These are phyloP conservation scores for Drosophila equinoxialis DNA, from an alignment of 1,140 invertebrate species.

Conservation along the genomic window DNA sequence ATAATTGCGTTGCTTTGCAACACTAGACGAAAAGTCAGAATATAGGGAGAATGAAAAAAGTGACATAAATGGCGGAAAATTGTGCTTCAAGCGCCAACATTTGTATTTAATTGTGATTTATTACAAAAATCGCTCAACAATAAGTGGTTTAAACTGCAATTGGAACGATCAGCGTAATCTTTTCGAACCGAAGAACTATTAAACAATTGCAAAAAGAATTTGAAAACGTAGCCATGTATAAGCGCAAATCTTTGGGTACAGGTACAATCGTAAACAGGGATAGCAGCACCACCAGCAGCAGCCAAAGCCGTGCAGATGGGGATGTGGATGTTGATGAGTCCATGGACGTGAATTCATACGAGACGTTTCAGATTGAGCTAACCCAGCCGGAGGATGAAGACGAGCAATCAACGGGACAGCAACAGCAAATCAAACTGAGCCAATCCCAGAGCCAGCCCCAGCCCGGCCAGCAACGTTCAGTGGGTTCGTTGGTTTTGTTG, in stretches of 20 bases:
- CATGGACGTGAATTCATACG: slow-evolving; percentile 35
- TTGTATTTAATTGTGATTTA: slow-evolving; percentile 76
- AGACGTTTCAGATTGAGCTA: slow-evolving; percentile 43
- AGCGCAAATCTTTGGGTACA: slow-evolving; percentile 62
- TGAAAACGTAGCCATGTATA: slow-evolving; percentile 59
- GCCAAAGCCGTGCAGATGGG: slow-evolving; percentile 35
- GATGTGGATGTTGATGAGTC: slow-evolving; percentile 39
- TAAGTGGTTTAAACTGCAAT: slow-evolving; percentile 20
- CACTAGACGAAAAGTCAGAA: slow-evolving; percentile 48
- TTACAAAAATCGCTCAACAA: slow-evolving; percentile 48
- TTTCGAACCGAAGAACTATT: slow-evolving; percentile 23
- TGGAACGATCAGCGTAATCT: slow-evolving; percentile 17
- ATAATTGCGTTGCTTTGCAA: slow-evolving; percentile 33
- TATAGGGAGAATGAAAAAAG: slow-evolving; percentile 74
- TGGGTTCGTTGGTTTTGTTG: slow-evolving; percentile 73
- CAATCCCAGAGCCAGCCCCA: slow-evolving; percentile 27
- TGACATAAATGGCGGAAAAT: slow-evolving; percentile 81
- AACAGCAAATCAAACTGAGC: slow-evolving; percentile 26
- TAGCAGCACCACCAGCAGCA: slow-evolving; percentile 54
- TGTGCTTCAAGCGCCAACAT: slow-evolving; percentile 78
- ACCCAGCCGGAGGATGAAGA: not conserved
- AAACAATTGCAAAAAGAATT: slow-evolving; percentile 41
- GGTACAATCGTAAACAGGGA: slow-evolving; percentile 49
- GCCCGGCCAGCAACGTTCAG: slow-evolving; percentile 63
- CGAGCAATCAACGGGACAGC: slow-evolving; percentile 5